Evolutionary conservation across 2,113 vertebrate species (phyloP).

Genomic region (Pavo muticus): DNA sequence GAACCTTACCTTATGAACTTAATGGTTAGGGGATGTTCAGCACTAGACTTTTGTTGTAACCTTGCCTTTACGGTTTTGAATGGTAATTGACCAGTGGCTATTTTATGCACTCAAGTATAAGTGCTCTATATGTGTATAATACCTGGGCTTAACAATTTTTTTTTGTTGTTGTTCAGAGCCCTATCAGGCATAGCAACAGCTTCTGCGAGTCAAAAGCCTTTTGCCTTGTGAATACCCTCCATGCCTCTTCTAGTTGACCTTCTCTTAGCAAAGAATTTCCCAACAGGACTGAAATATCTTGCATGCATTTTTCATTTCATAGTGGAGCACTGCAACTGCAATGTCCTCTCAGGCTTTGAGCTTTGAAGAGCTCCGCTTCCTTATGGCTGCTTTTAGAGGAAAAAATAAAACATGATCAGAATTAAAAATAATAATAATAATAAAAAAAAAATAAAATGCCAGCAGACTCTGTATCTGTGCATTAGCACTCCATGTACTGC

Average conservation of each 20-base stretch:
- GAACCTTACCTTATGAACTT: not conserved
- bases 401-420: not conserved
- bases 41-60: not conserved
- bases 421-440: too few relatives aligned
- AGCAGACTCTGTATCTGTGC: too few relatives aligned
- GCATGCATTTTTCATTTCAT: not conserved
- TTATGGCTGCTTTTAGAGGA: not conserved
- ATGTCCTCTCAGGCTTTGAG: not conserved
- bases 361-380: not conserved
- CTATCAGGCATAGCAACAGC: not conserved
- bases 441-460: fast-evolving
- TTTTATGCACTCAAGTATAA: not conserved
- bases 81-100: not conserved
- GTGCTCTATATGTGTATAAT: not conserved
- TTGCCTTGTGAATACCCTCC: not conserved
- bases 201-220: not conserved
- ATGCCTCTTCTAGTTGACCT: not conserved
- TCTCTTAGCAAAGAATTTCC: not conserved
- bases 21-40: not conserved
- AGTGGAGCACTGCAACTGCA: not conserved
- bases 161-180: not conserved
- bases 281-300: not conserved
- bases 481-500: fast-evolving
- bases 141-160: not conserved
- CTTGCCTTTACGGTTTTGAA: not conserved